Conservation (phyloP, 1,140 invertebrate genomes). For the Aphelenchoides fujianensis region DNA sequence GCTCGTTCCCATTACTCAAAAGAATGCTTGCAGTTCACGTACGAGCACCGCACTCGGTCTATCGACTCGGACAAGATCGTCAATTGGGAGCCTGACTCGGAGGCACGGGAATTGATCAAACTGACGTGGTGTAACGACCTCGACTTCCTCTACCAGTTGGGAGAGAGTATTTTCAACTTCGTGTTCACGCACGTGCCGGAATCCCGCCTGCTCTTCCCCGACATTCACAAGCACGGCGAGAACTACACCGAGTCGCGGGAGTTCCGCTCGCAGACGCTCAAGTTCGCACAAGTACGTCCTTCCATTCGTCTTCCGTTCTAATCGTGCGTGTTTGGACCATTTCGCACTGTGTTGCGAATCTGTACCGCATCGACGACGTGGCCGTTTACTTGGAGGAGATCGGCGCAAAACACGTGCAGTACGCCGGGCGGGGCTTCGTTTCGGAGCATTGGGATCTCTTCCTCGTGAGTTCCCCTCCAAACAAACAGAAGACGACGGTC, state of each 20-base stretch:
- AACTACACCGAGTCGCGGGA: conserved; percentile 44
- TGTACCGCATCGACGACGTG: conserved; percentile 44
- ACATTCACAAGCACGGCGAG: conserved; percentile 38
- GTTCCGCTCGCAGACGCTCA: conserved; percentile 42
- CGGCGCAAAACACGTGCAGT: conserved; percentile 40
- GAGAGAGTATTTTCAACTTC: conserved; percentile 35
- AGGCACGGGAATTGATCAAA: conserved; percentile 43
- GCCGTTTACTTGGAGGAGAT: conserved; percentile 37
- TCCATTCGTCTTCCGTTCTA: neutral
- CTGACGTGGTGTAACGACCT: conserved; percentile 50
- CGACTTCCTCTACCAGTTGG: conserved; percentile 44
- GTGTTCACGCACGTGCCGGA: conserved; percentile 47
- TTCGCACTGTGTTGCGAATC: conserved; percentile 42
- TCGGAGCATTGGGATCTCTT: conserved; percentile 50
- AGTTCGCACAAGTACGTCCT: conserved; percentile 40
- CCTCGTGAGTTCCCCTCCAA: conserved; percentile 30
- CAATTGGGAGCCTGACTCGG: conserved; percentile 39
- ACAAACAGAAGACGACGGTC: neutral
- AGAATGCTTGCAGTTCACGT: neutral
- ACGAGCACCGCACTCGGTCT: neutral
- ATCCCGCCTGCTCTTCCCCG: conserved; percentile 46
- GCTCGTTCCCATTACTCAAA: neutral
- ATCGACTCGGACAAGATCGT: conserved; percentile 8
- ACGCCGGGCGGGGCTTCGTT: conserved; percentile 45
- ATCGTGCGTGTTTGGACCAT: conserved; percentile 37